Conservation (phyloP, 2,888 invertebrate genomes). For the Adelphocoris suturalis region DNA sequence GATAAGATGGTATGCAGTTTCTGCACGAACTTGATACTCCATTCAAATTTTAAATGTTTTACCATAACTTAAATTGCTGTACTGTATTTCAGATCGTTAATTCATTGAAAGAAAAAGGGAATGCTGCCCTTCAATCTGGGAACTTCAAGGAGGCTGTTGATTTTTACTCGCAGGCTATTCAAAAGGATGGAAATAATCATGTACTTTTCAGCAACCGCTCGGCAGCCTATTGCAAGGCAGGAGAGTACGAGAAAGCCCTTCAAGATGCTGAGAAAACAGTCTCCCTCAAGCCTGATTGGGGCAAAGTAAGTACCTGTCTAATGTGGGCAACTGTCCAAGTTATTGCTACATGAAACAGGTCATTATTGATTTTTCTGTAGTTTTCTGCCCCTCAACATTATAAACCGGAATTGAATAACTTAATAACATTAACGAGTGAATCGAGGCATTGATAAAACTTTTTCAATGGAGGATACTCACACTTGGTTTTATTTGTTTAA, state of each 20-base stretch:
- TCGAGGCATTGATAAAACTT: no score
- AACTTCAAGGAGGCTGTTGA: conserved; percentile 89
- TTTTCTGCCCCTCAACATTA: no score
- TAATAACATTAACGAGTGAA: no score
- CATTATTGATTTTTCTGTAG: no score
- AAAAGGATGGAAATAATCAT: conserved; percentile 89
- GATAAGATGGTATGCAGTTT: no score
- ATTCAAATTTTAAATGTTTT: no score
- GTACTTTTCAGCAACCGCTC: conserved; percentile 95
- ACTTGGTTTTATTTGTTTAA: no score
- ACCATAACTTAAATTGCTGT: no score
- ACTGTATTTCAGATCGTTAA: conserved; percentile 56
- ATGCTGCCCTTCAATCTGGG: conserved; percentile 88
- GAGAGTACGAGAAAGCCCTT: conserved; percentile 86
- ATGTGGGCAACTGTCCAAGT: not conserved
- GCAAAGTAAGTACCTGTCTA: conserved; percentile 80
- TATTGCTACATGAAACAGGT: no score
- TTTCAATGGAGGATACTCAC: no score
- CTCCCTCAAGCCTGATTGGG: conserved; percentile 89
- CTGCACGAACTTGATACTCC: no score
- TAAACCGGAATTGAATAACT: no score
- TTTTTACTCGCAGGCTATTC: conserved; percentile 90
- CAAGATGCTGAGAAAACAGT: conserved; percentile 93
- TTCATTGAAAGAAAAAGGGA: conserved; percentile 90
- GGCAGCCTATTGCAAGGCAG: conserved; percentile 91